These are phyloP conservation scores for Drosophila triauraria DNA, from an alignment of 1,140 invertebrate species.

Conservation along the genomic window DNA sequence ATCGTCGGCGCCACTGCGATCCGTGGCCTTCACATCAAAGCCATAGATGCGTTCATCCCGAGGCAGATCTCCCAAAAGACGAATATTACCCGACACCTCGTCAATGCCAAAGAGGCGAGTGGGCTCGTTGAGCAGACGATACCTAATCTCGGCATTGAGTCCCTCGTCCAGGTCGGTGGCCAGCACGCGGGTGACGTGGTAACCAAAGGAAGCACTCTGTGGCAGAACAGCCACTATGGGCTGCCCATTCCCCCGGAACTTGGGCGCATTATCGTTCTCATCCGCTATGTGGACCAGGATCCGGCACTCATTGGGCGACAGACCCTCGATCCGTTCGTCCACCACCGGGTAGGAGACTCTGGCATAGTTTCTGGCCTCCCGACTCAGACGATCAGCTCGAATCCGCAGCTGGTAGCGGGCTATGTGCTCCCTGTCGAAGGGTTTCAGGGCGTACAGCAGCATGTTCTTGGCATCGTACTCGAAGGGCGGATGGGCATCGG, in stretches of 20 bases:
- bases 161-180: conserved; percentile 91
- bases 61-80: conserved; percentile 87
- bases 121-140: conserved; percentile 91
- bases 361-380: conserved; percentile 87
- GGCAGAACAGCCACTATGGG: conserved; percentile 92
- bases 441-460: conserved; percentile 89
- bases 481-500: conserved; percentile 86
- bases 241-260: conserved; percentile 89
- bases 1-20: conserved; percentile 90
- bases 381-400: conserved; percentile 86
- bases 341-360: conserved; percentile 90
- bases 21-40: conserved; percentile 95
- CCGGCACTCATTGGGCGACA: conserved; percentile 86
- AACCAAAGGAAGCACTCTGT: conserved; percentile 91
- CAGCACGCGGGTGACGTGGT: conserved; percentile 90
- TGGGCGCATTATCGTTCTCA: conserved; percentile 93
- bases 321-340: conserved; percentile 88
- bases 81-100: conserved; percentile 89
- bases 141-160: conserved; percentile 91
- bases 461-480: conserved; percentile 90
- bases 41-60: conserved; percentile 91
- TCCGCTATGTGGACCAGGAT: conserved; percentile 90
- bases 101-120: conserved; percentile 90
- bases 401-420: conserved; percentile 89
- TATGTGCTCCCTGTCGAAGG: conserved; percentile 89